These are phyloP conservation scores for Pediacus dermestoides DNA, from an alignment of 2,888 invertebrate genomes.

Conservation along the genomic window DNA sequence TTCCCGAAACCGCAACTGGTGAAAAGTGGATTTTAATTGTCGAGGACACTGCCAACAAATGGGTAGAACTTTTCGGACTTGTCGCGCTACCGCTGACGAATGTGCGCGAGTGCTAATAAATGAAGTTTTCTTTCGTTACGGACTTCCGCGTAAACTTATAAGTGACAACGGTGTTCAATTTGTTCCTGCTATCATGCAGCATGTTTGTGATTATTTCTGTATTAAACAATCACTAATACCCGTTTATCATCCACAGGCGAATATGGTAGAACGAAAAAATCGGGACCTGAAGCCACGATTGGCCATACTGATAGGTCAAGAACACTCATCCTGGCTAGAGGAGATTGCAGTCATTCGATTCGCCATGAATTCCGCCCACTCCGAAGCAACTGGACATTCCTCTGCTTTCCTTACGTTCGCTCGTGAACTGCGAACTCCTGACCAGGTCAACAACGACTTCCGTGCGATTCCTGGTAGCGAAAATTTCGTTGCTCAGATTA, in stretches of 20 bases:
- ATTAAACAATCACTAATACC: constrained; percentile 30
- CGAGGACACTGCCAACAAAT: constrained; percentile 25
- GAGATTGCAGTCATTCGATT: constrained; percentile 24
- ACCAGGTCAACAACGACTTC: constrained; percentile 26
- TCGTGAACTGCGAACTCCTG: constrained; percentile 34
- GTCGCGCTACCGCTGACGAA: constrained; percentile 25
- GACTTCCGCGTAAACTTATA: constrained; percentile 34
- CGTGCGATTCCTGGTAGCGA: neutral
- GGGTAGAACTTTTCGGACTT: constrained; percentile 27
- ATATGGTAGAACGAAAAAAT: constrained; percentile 28
- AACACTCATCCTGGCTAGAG: constrained; percentile 31
- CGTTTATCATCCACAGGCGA: constrained; percentile 23
- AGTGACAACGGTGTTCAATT: constrained; percentile 42
- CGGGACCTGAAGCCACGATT: constrained; percentile 39
- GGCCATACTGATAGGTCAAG: constrained; percentile 29
- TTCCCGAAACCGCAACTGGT: constrained; percentile 28
- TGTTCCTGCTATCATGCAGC: constrained; percentile 35
- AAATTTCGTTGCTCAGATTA: constrained; percentile 4
- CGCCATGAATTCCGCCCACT: constrained; percentile 41
- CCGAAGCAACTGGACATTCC: constrained; percentile 35
- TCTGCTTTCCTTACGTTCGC: constrained; percentile 39
- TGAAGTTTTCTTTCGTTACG: constrained; percentile 37
- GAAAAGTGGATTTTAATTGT: constrained; percentile 28
- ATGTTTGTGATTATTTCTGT: constrained; percentile 27
- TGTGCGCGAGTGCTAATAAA: constrained; percentile 28